Evolutionary conservation across 2,888 invertebrate genomes (phyloP), one percentile per base, ranked within the genome.

Genomic region (Drosophila longiperda): DNA sequence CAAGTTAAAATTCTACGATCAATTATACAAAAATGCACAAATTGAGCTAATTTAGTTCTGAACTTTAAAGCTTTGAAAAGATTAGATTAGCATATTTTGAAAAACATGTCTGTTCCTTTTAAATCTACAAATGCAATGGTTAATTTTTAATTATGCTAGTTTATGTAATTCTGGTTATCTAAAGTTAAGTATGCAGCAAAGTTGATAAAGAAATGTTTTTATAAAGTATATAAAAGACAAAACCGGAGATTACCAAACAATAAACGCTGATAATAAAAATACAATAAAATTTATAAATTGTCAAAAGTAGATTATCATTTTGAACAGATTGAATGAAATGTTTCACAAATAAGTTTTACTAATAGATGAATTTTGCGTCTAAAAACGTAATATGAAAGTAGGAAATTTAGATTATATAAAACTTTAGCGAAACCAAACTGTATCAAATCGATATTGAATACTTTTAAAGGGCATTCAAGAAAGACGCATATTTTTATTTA

Each of bases 1-100:
- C 0, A 78, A 82, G n/a, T 64, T 92, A 0, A 58, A 72, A 54
- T 66, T 89, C 4, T 90, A 80, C 68, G 83, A 92, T 48, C 67
- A 77, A 4, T 38, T 91, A 7, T 92, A 74, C 53, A 66, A 70
- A n/a, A 63, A 77, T 54, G 79, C 75, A 0, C 62, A 20, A 1
- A 29, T 83, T 26, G 45, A 71, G 1, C 49, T 88, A 15, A 74
- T 72, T 65, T 90, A 80, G 9, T 5, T 2, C 9, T 5, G 11
- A 36, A 23, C 12, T 9, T 23, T 1, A 12, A 12, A 7, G 23
- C 17, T 11, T 20, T 33, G 11, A 12, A 59, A n/a, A 23, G 36
- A 17, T 17, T 5, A 15, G 26, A 36, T 63, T 32, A 20, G 9
- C 4, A 52, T 8, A 23, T 12, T 12, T 32, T 50, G 1, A 2